These are phyloP conservation scores for Candidula unifasciata DNA, from an alignment of 2,888 invertebrate species.

Conservation along the genomic window DNA sequence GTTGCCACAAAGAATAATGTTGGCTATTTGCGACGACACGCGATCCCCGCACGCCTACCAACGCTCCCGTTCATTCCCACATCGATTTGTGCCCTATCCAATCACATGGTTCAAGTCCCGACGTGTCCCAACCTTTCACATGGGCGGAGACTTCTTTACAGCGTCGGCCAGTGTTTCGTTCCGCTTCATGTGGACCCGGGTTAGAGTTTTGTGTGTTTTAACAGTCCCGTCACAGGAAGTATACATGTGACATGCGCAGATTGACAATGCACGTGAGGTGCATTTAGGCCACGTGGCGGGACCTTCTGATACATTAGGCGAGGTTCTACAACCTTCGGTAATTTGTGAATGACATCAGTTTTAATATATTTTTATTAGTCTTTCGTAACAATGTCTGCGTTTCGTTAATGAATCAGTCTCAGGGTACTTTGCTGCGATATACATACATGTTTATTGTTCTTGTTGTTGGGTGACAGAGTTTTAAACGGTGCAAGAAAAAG, in stretches of 20 bases:
- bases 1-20: not conserved
- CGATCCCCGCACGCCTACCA: not conserved
- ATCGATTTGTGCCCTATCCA: conserved; percentile 9
- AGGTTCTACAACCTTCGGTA: too few species aligned
- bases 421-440: too few species aligned
- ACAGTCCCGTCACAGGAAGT: not conserved
- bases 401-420: too few species aligned
- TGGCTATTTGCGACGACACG: not conserved
- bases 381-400: too few species aligned
- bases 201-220: not conserved
- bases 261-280: not conserved
- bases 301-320: not conserved
- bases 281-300: not conserved
- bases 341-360: too few species aligned
- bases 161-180: not conserved
- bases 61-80: not conserved
- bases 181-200: not conserved
- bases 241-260: not conserved
- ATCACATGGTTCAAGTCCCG: not conserved
- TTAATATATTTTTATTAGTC: too few species aligned
- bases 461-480: too few species aligned
- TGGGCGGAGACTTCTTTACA: not conserved
- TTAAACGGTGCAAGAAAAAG: too few species aligned
- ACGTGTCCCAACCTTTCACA: not conserved
- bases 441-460: too few species aligned